phyloP scores from a whole-genome alignment of 1,140 invertebrate genomes.

The Branchinecta lynchi region DNA sequence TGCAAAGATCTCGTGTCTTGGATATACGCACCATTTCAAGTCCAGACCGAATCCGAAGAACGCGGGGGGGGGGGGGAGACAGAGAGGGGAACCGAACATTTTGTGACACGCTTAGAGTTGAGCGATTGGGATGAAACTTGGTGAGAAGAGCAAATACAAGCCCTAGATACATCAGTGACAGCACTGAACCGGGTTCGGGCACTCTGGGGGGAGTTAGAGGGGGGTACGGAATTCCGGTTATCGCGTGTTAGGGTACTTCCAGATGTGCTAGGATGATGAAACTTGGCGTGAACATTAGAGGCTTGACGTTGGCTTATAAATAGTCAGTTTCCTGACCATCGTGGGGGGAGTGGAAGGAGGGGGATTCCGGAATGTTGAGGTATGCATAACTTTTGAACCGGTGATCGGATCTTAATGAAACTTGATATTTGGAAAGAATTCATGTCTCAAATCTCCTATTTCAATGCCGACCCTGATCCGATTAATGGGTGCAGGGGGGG shows the following conservation, averaged over 20 bases:
- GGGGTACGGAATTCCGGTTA: too few relatives aligned
- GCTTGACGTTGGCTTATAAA: not conserved
- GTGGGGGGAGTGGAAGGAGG: not conserved
- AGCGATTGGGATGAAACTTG: too few relatives aligned
- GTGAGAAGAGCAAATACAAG: too few relatives aligned
- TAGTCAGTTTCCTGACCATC: not conserved
- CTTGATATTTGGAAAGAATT: not conserved
- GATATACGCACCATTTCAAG: too few relatives aligned
- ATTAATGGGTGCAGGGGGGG: not conserved
- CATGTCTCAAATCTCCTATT: not conserved
- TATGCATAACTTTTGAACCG: not conserved
- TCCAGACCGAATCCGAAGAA: too few relatives aligned
- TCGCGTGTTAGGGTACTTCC: not conserved
- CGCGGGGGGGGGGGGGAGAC: too few relatives aligned
- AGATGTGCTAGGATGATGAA: not conserved
- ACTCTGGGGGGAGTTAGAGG: too few relatives aligned
- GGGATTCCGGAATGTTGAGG: not conserved
- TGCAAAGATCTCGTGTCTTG: too few relatives aligned
- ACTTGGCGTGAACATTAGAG: not conserved
- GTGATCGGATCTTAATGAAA: not conserved
- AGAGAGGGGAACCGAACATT: too few relatives aligned
- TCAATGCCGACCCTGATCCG: not conserved
- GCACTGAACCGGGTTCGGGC: too few relatives aligned
- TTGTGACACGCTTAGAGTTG: too few relatives aligned
- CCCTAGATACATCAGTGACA: too few relatives aligned